phyloP scores from a whole-genome alignment of 2,113 vertebrate species.

The Salvelinus fontinalis region DNA sequence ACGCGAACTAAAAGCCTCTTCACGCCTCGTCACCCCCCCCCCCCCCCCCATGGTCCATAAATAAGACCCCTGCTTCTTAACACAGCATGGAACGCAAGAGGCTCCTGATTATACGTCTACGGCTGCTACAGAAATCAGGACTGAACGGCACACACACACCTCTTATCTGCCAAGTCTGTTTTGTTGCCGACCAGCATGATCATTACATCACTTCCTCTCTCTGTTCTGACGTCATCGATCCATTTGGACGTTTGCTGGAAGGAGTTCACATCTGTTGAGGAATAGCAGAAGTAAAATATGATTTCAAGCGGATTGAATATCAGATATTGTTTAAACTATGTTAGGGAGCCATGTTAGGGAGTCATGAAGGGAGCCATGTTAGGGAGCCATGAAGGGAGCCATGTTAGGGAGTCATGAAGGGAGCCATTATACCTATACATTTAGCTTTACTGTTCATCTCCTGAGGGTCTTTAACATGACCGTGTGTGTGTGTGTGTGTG shows the following conservation, averaged over 20 bases:
- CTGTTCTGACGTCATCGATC: conserved; percentile 60
- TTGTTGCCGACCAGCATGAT: conserved; percentile 95
- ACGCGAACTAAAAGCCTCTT: too few relatives aligned
- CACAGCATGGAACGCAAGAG: too few relatives aligned
- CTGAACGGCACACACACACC: conserved; percentile 58
- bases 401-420: too few relatives aligned
- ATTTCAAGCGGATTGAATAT: not conserved
- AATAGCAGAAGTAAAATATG: not conserved
- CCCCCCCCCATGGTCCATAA: too few relatives aligned
- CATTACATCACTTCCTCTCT: conserved; percentile 92
- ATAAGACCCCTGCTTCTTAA: too few relatives aligned
- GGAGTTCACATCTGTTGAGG: conserved; percentile 84
- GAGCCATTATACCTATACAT: not conserved
- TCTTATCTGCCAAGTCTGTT: conserved; percentile 90
- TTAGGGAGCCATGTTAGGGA: too few relatives aligned
- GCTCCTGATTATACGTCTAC: too few relatives aligned
- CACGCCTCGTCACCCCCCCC: too few relatives aligned
- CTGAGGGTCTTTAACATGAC: not conserved
- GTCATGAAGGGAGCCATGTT: too few relatives aligned
- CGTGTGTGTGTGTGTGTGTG: too few relatives aligned
- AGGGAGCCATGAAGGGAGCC: too few relatives aligned
- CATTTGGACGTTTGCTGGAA: conserved; percentile 94
- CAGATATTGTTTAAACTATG: not conserved
- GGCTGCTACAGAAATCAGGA: too few relatives aligned
- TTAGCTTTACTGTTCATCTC: conserved; percentile 19